Evolutionary conservation across 2,113 vertebrate genomes (phyloP).

Genomic region (Syngnathus scovelli): DNA sequence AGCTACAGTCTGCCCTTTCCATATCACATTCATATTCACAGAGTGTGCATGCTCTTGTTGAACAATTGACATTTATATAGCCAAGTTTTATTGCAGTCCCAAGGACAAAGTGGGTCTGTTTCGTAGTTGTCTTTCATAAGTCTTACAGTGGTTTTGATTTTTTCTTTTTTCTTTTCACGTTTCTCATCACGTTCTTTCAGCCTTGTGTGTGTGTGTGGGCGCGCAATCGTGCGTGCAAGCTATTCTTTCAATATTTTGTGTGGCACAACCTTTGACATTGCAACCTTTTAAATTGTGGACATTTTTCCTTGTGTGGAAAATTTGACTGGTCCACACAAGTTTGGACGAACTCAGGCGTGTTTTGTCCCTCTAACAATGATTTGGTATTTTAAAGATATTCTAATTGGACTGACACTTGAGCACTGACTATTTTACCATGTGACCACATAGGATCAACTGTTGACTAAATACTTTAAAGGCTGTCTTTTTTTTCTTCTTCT

Average conservation of each 20-base stretch:
- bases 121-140: not conserved
- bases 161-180: slow-evolving; percentile 2
- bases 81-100: not conserved
- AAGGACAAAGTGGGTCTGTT: slow-evolving; percentile 2
- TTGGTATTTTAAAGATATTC: slow-evolving; percentile 6
- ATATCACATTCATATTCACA: slow-evolving; percentile 34
- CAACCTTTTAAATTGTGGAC: not conserved
- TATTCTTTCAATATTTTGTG: slow-evolving; percentile 15
- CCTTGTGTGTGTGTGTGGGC: slow-evolving; percentile 30
- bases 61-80: slow-evolving; percentile 26
- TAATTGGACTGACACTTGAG: slow-evolving; percentile 44
- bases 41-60: slow-evolving; percentile 41
- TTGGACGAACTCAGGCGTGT: too few relatives aligned
- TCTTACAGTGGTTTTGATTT: not conserved
- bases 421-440: slow-evolving; percentile 44
- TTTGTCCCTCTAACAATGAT: too few relatives aligned
- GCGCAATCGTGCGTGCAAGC: slow-evolving; percentile 29
- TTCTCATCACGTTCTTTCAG: slow-evolving; percentile 33
- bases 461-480: slow-evolving; percentile 16
- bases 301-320: not conserved
- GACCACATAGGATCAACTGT: slow-evolving; percentile 22
- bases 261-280: slow-evolving; percentile 35
- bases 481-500: slow-evolving; percentile 10
- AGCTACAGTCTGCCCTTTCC: slow-evolving; percentile 2
- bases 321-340: not conserved